Conservation (phyloP, 2,113 vertebrate species). For the Seriola aureovittata region DNA sequence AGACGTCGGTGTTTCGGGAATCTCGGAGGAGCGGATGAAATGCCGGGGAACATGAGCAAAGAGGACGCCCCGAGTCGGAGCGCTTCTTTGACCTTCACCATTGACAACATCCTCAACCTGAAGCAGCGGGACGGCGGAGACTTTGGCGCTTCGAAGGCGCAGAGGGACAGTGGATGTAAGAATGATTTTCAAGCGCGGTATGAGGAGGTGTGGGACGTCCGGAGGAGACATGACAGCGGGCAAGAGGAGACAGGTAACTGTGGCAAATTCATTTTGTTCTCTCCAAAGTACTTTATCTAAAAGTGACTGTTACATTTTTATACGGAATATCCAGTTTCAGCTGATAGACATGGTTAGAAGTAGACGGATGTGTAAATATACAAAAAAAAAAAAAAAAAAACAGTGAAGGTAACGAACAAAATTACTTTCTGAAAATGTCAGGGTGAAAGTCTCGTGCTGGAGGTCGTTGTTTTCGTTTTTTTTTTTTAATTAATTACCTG, state of each 20-base stretch:
- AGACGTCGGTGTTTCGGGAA: constrained; percentile 51
- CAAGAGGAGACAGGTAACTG: constrained; percentile 68
- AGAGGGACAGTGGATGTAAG: constrained; percentile 43
- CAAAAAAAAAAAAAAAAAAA: neutral
- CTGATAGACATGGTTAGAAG: neutral
- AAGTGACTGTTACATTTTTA: neutral
- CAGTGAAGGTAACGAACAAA: neutral
- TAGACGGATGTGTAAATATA: neutral
- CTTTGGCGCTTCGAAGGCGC: constrained; percentile 12
- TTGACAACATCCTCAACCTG: constrained; percentile 85
- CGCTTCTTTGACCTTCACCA: constrained; percentile 84
- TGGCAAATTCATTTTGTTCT: neutral
- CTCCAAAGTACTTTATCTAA: neutral
- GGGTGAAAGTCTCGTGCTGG: neutral
- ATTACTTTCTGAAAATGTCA: neutral
- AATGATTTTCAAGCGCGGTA: constrained; percentile 37
- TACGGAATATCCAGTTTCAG: neutral
- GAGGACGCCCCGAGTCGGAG: constrained; percentile 74
- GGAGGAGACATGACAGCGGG: constrained; percentile 53
- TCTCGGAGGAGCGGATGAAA: constrained; percentile 52
- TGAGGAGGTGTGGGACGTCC: constrained; percentile 62
- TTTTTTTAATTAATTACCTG: neutral
- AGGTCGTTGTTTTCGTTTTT: neutral
- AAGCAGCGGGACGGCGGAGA: constrained; percentile 62
- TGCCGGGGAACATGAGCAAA: constrained; percentile 82